Evolutionary conservation across 2,797 vertebrate genomes (phyloP).

Genomic region (Zalophus californianus): DNA sequence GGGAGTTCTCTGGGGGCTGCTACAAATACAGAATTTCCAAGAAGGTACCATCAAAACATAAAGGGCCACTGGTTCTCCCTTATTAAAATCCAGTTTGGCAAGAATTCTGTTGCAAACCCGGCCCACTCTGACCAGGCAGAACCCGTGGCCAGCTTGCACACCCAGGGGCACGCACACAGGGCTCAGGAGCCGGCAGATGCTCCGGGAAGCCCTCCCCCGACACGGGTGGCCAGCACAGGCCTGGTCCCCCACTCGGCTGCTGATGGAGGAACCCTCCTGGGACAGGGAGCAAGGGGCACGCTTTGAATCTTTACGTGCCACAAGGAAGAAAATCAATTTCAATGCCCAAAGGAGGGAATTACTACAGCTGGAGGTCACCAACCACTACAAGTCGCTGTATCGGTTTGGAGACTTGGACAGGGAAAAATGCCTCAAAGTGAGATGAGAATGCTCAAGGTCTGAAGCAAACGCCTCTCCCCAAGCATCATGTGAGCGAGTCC

Average conservation of each 20-base stretch:
- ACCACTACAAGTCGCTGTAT: conserved; percentile 64
- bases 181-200: background rate
- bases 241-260: conserved; percentile 26
- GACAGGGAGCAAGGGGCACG: conserved; percentile 78
- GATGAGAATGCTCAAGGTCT: conserved; percentile 46
- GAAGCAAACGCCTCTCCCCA: conserved; percentile 53
- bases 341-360: conserved; percentile 85
- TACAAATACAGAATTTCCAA: background rate
- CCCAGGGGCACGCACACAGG: fast-evolving
- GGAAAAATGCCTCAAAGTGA: conserved; percentile 73
- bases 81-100: background rate
- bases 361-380: conserved; percentile 81
- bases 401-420: conserved; percentile 66
- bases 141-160: background rate
- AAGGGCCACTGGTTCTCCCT: background rate
- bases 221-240: conserved; percentile 34
- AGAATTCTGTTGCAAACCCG: background rate
- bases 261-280: conserved; percentile 60
- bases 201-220: background rate
- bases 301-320: conserved; percentile 80
- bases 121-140: background rate
- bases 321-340: conserved; percentile 86
- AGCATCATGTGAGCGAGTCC: background rate
- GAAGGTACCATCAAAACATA: background rate
- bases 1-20: background rate